Conservation (phyloP, 2,888 invertebrate species). For the Synanthedon vespiformis region DNA sequence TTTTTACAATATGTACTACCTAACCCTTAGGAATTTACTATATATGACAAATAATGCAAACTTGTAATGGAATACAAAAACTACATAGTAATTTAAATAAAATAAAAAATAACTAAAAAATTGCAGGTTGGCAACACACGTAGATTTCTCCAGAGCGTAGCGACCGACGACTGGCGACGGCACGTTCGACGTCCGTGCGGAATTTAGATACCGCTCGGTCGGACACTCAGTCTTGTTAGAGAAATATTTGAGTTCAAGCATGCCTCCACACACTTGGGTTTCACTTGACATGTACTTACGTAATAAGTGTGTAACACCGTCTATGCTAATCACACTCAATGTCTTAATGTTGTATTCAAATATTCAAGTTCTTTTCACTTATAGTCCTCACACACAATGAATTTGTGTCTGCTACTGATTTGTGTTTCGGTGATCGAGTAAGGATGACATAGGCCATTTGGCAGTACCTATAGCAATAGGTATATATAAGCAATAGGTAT, state of each 20-base stretch:
- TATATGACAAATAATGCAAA: too few species aligned
- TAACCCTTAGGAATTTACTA: too few species aligned
- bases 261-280: constrained; percentile 26
- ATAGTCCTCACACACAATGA: too few species aligned
- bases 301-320: not conserved
- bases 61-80: too few species aligned
- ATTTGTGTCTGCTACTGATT: too few species aligned
- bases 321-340: not conserved
- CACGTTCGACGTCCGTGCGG: constrained; percentile 29
- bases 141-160: constrained; percentile 37
- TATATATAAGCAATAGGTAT: too few species aligned
- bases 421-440: too few species aligned
- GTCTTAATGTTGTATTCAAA: too few species aligned
- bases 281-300: constrained; percentile 27
- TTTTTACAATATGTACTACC: too few species aligned
- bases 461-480: too few species aligned
- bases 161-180: constrained; percentile 11
- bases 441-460: too few species aligned
- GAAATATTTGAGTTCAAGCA: constrained; percentile 39
- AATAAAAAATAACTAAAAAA: not conserved
- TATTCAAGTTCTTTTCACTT: too few species aligned
- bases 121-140: constrained; percentile 32
- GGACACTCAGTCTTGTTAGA: constrained; percentile 51
- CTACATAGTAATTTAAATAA: not conserved
- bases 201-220: constrained; percentile 50